Base-by-base conservation (phyloP, 1,140 invertebrate species). In the Rhopalosiphum padi region DNA sequence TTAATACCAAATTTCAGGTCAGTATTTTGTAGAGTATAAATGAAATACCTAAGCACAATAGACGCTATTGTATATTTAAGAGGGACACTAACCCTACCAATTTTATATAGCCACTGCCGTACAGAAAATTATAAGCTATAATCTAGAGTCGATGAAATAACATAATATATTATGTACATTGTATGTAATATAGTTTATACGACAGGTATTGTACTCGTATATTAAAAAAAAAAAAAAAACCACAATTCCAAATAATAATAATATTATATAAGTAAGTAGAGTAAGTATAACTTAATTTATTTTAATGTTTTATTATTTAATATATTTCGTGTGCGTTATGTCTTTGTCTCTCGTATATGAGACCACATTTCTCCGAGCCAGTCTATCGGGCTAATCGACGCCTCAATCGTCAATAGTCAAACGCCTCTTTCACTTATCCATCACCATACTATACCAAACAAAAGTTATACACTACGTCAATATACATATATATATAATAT, bases 21-120 rank as follows among this genome's bases (percentile, higher is more conserved):
- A 77, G 60, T 77, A 77, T 77, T 77, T 77, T 77, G 30, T 77
- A 18, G 60, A 77, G n/a, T n/a, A 77, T 77, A 77, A n/a, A 77
- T 77, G 60, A 77, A 77, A 77, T 77, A 77, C n/a, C 60, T 77
- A n/a, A 77, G 60, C 60, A 77, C 60, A 77, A 77, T 77, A 77
- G 60, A 77, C 60, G 60, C 60, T n/a, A 77, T 77, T 77, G 60
- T 77, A 77, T 77, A 77, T 77, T 77, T 77, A 77, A 77, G 30
- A 77, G 30, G n/a, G 15, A 77, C 60, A 77, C 60, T 77, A 77
- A n/a, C 60, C 60, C 60, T n/a, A n/a, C 30, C 30, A n/a, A 77
- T 77, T 77, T 77, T 77, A 77, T 77, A 77, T 6, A 77, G n/a
- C n/a, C 15, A 77, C 30, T 15, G 60, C n/a, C 4, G n/a, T 77